These are phyloP conservation scores for Nesogale talazaci DNA, from an alignment of 2,113 vertebrate species.

Conservation along the genomic window DNA sequence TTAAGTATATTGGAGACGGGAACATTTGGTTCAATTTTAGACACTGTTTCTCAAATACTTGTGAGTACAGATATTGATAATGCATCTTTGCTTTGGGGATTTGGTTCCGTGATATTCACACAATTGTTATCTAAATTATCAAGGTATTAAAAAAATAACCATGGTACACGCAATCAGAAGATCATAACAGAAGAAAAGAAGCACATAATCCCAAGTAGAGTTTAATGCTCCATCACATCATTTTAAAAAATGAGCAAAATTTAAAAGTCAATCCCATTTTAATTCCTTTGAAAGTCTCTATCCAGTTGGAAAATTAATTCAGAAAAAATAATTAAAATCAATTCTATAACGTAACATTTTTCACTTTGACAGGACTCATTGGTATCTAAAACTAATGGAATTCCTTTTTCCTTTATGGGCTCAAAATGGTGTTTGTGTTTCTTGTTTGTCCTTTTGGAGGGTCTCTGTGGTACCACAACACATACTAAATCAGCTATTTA, in stretches of 20 bases:
- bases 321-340: neutral
- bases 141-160: too few relatives aligned
- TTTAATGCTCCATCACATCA: neutral
- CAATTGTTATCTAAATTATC: conserved; percentile 13
- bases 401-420: neutral
- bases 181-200: conserved; percentile 19
- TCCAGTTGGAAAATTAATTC: conserved; percentile 4
- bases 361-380: neutral
- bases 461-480: neutral
- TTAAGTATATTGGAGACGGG: too few relatives aligned
- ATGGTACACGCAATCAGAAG: neutral
- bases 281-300: neutral
- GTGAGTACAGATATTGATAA: neutral
- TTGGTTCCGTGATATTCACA: neutral
- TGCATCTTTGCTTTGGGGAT: neutral
- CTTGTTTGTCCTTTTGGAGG: neutral
- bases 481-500: neutral
- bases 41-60: neutral
- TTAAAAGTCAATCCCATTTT: neutral
- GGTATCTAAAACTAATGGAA: neutral
- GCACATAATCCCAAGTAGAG: neutral
- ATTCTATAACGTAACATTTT: neutral
- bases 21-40: too few relatives aligned
- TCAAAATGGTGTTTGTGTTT: neutral
- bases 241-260: neutral